These are phyloP conservation scores for Salarias fasciatus DNA, from an alignment of 2,797 vertebrate genomes.

Conservation along the genomic window DNA sequence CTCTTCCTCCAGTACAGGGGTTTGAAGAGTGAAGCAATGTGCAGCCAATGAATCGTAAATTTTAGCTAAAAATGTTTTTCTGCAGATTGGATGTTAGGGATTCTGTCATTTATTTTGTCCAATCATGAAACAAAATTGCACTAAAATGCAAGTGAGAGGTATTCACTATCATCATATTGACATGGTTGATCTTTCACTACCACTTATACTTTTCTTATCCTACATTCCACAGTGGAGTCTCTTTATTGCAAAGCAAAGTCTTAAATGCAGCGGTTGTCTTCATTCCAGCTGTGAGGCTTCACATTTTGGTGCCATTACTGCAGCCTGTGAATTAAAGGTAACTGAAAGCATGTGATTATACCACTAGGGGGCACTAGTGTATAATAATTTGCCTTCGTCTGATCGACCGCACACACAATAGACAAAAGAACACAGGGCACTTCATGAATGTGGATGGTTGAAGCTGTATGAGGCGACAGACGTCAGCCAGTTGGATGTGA, in stretches of 20 bases:
- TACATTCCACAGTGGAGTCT: not conserved
- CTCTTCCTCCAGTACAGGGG: not conserved
- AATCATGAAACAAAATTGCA: not conserved
- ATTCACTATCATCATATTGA: not conserved
- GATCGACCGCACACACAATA: conserved; percentile 30
- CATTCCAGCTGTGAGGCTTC: not conserved
- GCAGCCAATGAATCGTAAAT: conserved; percentile 16
- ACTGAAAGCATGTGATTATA: conserved; percentile 37
- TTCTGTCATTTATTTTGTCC: not conserved
- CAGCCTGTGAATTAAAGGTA: conserved; percentile 22
- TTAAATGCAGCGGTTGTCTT: not conserved
- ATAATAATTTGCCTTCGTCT: conserved; percentile 33
- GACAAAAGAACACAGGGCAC: conserved; percentile 29
- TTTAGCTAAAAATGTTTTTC: too few relatives aligned
- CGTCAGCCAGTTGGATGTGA: conserved; percentile 82
- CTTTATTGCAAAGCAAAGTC: conserved; percentile 3
- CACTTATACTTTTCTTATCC: too few relatives aligned
- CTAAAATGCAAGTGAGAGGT: too few relatives aligned
- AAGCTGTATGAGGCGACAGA: conserved; percentile 50
- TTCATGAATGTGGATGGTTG: conserved; percentile 39
- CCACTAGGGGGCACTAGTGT: conserved; percentile 70
- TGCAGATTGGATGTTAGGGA: not conserved
- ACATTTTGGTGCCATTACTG: conserved; percentile 12
- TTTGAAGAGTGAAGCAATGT: not conserved
- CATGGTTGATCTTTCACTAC: not conserved